phyloP scores from a whole-genome alignment of 2,888 invertebrate species.

The Pyrrhosoma nymphula region DNA sequence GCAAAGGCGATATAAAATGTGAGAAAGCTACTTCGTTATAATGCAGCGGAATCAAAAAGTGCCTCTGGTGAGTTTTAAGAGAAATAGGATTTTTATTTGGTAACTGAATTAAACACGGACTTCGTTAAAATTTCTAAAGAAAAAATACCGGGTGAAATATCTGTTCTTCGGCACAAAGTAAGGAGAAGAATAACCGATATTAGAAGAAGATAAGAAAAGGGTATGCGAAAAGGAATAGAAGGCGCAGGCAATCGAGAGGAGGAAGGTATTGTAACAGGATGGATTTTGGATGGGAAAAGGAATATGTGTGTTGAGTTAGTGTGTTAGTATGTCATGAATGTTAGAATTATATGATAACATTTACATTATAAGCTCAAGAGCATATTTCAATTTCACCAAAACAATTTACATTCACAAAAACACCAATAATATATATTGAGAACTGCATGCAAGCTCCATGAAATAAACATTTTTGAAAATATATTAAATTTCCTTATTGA shows the following conservation, averaged over 20 bases:
- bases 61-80: too few species aligned
- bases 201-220: too few species aligned
- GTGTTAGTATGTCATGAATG: slow-evolving; percentile 64
- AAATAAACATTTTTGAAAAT: not conserved
- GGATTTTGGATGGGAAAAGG: not conserved
- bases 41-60: too few species aligned
- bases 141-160: too few species aligned
- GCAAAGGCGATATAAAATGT: too few species aligned
- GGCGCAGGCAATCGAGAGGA: not conserved
- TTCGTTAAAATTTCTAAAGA: too few species aligned
- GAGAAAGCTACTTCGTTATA: too few species aligned
- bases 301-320: slow-evolving; percentile 48
- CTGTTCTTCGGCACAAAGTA: too few species aligned
- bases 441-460: not conserved
- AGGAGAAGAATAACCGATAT: too few species aligned
- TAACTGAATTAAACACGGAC: too few species aligned
- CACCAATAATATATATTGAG: not conserved
- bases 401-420: not conserved
- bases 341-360: not conserved
- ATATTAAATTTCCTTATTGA: not conserved
- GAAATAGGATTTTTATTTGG: too few species aligned
- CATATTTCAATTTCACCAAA: not conserved
- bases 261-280: not conserved
- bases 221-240: not conserved
- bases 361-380: not conserved